phyloP scores from a whole-genome alignment of 2,888 invertebrate species.

The Euplagia quadripunctaria region DNA sequence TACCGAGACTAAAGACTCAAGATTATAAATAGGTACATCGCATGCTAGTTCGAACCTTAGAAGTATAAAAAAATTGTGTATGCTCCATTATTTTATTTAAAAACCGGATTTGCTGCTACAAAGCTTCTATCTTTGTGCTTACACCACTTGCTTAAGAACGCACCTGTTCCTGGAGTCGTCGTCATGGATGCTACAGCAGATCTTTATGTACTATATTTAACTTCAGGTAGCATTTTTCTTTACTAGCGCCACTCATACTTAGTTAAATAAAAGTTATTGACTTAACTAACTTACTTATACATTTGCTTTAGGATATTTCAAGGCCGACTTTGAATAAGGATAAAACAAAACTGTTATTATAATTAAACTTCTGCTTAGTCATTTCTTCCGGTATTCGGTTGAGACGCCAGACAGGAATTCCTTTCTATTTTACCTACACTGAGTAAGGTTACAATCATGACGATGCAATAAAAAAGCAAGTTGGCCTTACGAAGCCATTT shows the following conservation, averaged over 20 bases:
- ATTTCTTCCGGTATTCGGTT: constrained; percentile 3
- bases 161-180: too few relatives aligned
- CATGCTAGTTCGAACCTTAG: too few relatives aligned
- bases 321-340: background rate
- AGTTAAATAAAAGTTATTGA: background rate
- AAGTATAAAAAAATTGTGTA: too few relatives aligned
- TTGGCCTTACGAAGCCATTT: constrained; percentile 5
- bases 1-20: too few relatives aligned
- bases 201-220: background rate
- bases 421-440: constrained; percentile 1
- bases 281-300: background rate
- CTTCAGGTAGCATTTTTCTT: background rate
- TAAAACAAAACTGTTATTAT: background rate
- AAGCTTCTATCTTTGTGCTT: too few relatives aligned
- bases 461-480: constrained; percentile 4
- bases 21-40: too few relatives aligned
- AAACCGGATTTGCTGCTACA: too few relatives aligned
- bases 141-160: too few relatives aligned
- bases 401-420: constrained; percentile 5
- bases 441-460: constrained; percentile 10
- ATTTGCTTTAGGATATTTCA: background rate
- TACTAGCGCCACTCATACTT: background rate
- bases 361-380: constrained; percentile 3
- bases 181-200: background rate
- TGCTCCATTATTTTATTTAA: too few relatives aligned